phyloP scores from a whole-genome alignment of 2,797 vertebrate species.

The Phrynocephalus forsythii region DNA sequence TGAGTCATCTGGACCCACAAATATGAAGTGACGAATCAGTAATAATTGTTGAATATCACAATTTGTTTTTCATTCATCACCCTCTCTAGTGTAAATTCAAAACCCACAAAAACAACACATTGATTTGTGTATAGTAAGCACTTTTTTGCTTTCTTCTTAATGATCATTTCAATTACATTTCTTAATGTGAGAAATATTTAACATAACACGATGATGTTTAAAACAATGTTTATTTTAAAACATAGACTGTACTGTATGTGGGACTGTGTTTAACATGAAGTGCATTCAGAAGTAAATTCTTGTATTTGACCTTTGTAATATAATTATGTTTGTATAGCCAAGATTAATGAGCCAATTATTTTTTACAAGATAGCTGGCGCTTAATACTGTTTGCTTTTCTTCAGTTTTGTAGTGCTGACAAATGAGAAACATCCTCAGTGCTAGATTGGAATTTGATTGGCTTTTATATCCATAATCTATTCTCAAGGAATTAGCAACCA shows the following conservation, averaged over 20 bases:
- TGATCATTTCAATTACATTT: conserved; percentile 22
- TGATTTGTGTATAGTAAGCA: neutral
- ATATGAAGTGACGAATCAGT: too few species aligned
- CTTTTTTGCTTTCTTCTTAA: neutral
- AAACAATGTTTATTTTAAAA: conserved; percentile 30
- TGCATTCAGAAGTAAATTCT: conserved; percentile 42
- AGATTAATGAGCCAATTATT: conserved; percentile 56
- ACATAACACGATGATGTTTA: neutral
- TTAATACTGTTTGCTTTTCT: conserved; percentile 1
- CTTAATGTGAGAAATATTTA: conserved; percentile 11
- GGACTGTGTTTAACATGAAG: conserved; percentile 24
- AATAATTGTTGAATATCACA: too few species aligned
- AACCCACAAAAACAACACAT: neutral
- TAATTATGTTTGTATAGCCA: conserved; percentile 40
- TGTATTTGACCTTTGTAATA: conserved; percentile 42
- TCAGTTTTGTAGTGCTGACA: conserved; percentile 38
- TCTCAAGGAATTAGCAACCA: conserved; percentile 29
- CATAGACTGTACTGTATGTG: conserved; percentile 24
- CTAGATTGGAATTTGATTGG: neutral
- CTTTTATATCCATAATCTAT: conserved; percentile 30
- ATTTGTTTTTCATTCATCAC: too few species aligned
- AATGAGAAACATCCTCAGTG: conserved; percentile 16
- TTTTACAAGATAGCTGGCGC: conserved; percentile 31
- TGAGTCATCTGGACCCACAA: too few species aligned
- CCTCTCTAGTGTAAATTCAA: neutral